Conservation (phyloP, 2,113 vertebrate genomes). For the Pavo muticus region DNA sequence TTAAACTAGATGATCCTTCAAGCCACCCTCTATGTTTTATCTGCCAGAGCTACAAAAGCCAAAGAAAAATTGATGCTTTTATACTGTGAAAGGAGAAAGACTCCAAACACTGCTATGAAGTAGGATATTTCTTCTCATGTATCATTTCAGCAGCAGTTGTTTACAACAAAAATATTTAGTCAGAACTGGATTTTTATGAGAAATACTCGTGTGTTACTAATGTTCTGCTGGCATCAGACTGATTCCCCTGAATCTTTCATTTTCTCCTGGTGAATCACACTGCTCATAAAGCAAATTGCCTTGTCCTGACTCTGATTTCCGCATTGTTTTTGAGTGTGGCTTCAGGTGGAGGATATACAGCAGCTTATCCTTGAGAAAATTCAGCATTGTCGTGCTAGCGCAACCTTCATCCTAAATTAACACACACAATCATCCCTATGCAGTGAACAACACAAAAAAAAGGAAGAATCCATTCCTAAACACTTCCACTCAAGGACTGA, state of each 20-base stretch:
- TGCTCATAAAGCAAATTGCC: conserved; percentile 57
- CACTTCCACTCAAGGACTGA: not conserved
- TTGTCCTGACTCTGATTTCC: conserved; percentile 45
- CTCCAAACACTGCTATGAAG: conserved; percentile 5
- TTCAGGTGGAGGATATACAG: conserved; percentile 25
- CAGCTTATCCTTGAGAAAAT: conserved; percentile 32
- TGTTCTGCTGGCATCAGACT: conserved; percentile 64
- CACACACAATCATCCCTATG: not conserved
- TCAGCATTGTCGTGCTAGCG: conserved; percentile 5
- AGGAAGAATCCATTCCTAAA: not conserved
- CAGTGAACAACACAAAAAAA: not conserved
- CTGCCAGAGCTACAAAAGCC: conserved; percentile 36
- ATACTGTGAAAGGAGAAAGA: conserved; percentile 33
- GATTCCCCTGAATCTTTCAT: conserved; percentile 55
- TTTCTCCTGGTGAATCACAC: conserved; percentile 57
- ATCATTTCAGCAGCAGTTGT: conserved; percentile 56
- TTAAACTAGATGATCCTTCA: conserved; percentile 42
- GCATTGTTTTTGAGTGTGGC: conserved; percentile 14
- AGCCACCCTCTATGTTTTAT: conserved; percentile 22
- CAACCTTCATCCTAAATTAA: not conserved
- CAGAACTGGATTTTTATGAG: conserved; percentile 64
- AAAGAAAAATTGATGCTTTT: conserved; percentile 52
- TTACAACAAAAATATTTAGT: conserved; percentile 68
- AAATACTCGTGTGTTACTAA: conserved; percentile 64
- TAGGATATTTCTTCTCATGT: not conserved